phyloP scores from a whole-genome alignment of 2,113 vertebrate genomes.

The Phycodurus eques region DNA sequence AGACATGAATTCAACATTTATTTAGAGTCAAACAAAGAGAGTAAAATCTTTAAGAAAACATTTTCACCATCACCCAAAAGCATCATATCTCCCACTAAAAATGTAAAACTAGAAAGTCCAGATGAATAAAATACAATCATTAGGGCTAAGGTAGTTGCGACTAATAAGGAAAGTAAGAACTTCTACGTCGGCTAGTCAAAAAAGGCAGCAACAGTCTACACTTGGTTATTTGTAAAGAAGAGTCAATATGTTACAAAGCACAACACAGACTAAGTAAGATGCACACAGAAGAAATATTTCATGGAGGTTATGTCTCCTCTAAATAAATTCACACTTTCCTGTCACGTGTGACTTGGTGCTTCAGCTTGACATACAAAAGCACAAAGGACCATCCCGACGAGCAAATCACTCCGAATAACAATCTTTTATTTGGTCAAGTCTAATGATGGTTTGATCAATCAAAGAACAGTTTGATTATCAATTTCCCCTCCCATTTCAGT shows the following conservation, averaged over 20 bases:
- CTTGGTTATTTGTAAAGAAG: constrained; percentile 33
- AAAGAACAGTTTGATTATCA: constrained; percentile 31
- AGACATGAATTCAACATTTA: constrained; percentile 63
- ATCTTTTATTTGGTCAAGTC: constrained; percentile 32
- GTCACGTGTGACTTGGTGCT: constrained; percentile 14
- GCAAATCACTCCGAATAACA: constrained; percentile 23
- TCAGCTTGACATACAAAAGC: constrained; percentile 32
- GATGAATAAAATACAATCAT: constrained; percentile 73
- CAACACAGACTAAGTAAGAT: constrained; percentile 51
- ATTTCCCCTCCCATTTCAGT: constrained; percentile 18
- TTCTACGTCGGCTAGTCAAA: constrained; percentile 46
- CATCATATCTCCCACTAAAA: constrained; percentile 70
- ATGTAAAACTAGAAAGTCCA: constrained; percentile 74
- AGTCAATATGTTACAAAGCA: constrained; percentile 44
- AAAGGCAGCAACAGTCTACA: constrained; percentile 31
- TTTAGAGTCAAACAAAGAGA: constrained; percentile 76
- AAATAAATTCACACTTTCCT: constrained; percentile 7
- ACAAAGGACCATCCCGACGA: constrained; percentile 31
- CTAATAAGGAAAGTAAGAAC: constrained; percentile 43
- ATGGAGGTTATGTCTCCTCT: constrained; percentile 8
- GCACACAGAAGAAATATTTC: constrained; percentile 45
- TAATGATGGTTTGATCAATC: constrained; percentile 19
- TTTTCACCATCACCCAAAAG: constrained; percentile 71
- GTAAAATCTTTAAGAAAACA: constrained; percentile 78
- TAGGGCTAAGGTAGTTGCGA: constrained; percentile 28